Conservation (phyloP, 2,113 vertebrate genomes). For the Ciconia maguari region DNA sequence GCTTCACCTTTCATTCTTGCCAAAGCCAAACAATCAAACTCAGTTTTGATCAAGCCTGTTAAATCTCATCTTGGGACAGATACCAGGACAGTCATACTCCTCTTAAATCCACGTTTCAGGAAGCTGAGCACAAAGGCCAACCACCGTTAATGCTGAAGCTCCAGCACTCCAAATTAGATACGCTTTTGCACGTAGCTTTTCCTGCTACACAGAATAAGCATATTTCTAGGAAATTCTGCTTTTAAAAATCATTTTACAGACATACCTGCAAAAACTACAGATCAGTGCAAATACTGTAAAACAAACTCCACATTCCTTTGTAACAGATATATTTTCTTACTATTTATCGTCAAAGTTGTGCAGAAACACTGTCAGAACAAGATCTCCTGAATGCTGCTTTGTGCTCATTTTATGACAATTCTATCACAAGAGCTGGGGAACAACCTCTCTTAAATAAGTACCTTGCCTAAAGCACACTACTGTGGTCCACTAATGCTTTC, state of each 20-base stretch:
- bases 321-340: not conserved
- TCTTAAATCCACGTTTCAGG: not conserved
- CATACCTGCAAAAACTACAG: not conserved
- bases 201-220: not conserved
- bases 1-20: not conserved
- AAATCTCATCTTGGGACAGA: not conserved
- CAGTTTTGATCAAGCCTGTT: not conserved
- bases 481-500: not conserved
- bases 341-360: not conserved
- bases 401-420: not conserved
- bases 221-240: not conserved
- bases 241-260: not conserved
- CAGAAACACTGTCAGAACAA: not conserved
- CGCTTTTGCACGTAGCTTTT: not conserved
- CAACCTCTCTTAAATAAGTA: not conserved
- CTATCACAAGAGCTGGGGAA: not conserved
- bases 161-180: not conserved
- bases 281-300: not conserved
- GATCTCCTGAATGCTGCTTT: not conserved
- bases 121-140: not conserved
- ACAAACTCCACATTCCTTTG: not conserved
- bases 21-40: not conserved
- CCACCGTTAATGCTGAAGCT: not conserved
- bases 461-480: not conserved
- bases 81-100: not conserved